Evolutionary conservation across 1,140 invertebrate genomes (phyloP).

Genomic region (Cydia amplana): DNA sequence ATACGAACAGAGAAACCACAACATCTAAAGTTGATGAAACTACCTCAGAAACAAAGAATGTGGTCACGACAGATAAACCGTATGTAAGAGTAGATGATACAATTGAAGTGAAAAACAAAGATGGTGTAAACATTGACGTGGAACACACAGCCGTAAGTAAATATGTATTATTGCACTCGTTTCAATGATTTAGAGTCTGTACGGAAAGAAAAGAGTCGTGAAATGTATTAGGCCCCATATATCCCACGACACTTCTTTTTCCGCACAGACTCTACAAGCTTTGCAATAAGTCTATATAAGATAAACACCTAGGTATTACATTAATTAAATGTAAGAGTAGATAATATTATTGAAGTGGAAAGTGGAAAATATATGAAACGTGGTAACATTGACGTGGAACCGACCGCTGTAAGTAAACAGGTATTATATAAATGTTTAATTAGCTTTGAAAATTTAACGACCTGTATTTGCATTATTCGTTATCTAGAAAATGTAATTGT

Average conservation of each 20-base stretch:
- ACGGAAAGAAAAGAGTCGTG: no score
- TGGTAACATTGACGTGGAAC: background rate
- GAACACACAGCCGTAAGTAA: constrained; percentile 2
- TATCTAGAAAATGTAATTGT: background rate
- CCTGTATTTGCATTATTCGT: background rate
- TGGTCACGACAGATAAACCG: background rate
- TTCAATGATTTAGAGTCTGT: no score
- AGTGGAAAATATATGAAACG: background rate
- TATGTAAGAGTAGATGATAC: background rate
- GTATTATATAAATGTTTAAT: background rate
- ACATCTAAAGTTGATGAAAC: background rate
- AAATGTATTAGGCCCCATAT: no score
- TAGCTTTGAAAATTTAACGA: background rate
- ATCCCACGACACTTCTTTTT: no score
- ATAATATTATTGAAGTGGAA: constrained; percentile 1
- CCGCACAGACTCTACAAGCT: no score
- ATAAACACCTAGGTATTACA: no score
- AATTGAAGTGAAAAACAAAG: constrained; percentile 23
- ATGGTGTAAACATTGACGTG: constrained; percentile 2
- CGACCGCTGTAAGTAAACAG: background rate
- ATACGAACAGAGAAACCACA: background rate
- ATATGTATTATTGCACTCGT: background rate
- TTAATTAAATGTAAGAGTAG: background rate
- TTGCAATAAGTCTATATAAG: no score
- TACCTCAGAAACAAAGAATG: background rate